Conservation (phyloP, 2,797 vertebrate genomes). For the Sebastiscus tertius region DNA sequence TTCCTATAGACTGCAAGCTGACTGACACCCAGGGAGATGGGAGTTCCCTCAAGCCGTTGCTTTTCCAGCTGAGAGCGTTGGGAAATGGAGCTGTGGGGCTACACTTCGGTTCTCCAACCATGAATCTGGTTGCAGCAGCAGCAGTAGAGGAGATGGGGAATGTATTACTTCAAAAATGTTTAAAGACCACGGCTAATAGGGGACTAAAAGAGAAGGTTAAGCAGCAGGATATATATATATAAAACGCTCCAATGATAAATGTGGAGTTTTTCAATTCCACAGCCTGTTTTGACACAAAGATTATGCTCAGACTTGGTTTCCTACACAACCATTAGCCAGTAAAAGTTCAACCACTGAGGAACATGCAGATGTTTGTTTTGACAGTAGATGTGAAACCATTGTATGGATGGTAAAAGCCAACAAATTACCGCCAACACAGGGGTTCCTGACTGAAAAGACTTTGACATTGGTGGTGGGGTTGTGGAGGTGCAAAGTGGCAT, state of each 20-base stretch:
- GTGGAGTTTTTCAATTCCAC: not conserved
- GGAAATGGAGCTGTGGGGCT: not conserved
- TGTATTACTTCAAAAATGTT: conserved; percentile 10
- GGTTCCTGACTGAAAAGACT: not conserved
- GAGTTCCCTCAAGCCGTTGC: conserved; percentile 21
- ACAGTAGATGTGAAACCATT: not conserved
- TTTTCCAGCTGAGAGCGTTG: conserved; percentile 18
- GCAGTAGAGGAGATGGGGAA: not conserved
- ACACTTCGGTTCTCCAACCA: not conserved
- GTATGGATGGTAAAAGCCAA: not conserved
- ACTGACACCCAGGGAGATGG: conserved; percentile 49
- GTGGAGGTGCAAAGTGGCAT: not conserved
- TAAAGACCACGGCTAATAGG: conserved; percentile 2
- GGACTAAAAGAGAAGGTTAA: conserved; percentile 25
- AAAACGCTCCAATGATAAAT: not conserved
- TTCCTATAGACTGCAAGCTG: conserved; percentile 53
- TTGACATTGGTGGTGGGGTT: no score
- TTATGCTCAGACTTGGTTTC: not conserved
- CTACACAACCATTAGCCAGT: not conserved
- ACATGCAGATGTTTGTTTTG: not conserved
- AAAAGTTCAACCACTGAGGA: not conserved
- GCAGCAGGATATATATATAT: not conserved
- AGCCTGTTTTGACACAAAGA: not conserved
- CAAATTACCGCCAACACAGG: not conserved
- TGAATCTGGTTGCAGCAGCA: not conserved